These are phyloP conservation scores for Mellilla xanthometata DNA, from an alignment of 2,888 invertebrate genomes.

Conservation along the genomic window DNA sequence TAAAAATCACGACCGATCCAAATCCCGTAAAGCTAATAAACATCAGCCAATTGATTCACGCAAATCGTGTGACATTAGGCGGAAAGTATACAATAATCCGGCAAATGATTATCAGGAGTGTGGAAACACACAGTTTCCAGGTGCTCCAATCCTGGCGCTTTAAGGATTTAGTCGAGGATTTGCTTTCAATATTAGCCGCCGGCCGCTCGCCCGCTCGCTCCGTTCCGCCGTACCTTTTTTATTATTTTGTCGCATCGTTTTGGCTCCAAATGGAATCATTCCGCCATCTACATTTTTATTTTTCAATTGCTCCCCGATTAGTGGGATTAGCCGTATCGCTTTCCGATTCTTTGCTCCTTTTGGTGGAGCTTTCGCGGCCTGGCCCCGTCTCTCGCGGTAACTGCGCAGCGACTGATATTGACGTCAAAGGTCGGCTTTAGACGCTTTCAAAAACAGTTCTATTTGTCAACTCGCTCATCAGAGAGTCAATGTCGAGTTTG, in stretches of 20 bases:
- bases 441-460: slow-evolving; percentile 36
- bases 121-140: slow-evolving; percentile 77
- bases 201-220: slow-evolving; percentile 65
- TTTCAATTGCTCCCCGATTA: slow-evolving; percentile 83
- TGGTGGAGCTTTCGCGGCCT: slow-evolving; percentile 69
- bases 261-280: slow-evolving; percentile 82
- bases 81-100: slow-evolving; percentile 78
- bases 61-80: slow-evolving; percentile 67
- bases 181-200: slow-evolving; percentile 83
- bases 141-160: slow-evolving; percentile 79
- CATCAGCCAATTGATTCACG: slow-evolving; percentile 63
- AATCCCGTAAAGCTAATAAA: slow-evolving; percentile 45
- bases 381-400: slow-evolving; percentile 40
- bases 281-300: slow-evolving; percentile 83
- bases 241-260: slow-evolving; percentile 83
- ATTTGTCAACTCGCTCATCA: slow-evolving; percentile 56
- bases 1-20: slow-evolving; percentile 40
- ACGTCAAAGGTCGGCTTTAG: slow-evolving; percentile 45
- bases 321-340: slow-evolving; percentile 81
- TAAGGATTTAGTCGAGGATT: slow-evolving; percentile 82
- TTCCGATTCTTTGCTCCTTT: slow-evolving; percentile 79
- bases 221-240: slow-evolving; percentile 76
- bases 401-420: slow-evolving; percentile 27
- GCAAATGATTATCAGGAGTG: slow-evolving; percentile 71
- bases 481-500: slow-evolving; percentile 61